Evolutionary conservation across 2,797 vertebrate species (phyloP), one percentile per base, ranked within the genome.

Genomic region (Cuculus canorus): DNA sequence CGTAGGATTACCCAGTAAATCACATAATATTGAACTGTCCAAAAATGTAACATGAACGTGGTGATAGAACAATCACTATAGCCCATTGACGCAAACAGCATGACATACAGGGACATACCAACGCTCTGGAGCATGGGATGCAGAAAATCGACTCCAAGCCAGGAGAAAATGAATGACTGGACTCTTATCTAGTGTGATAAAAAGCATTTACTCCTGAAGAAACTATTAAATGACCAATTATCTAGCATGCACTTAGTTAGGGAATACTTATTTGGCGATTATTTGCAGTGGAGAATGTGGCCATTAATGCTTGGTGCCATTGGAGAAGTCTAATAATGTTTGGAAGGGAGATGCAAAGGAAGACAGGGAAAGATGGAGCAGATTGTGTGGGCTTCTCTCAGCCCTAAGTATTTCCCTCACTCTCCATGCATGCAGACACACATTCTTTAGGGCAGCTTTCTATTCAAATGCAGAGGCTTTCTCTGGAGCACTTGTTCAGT

Each of bases 251-350:
- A 87, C 60, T 95, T 92, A 92, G 60, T 91, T 89, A 85, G 71
- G 65, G 94, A 93, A 86, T 95, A 95, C 75, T 96, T 95, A 96
- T 94, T 96, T 95, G 88, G 83, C 83, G 90, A 94, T 94, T 93
- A 92, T 90, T 95, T 89, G 75, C 57, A 86, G 57, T 75, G 75
- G 95, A 87, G 81, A 77, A 94, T 93, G 88, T 53, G 68, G 14
- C 50, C 39, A 9, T 65, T 93, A 95, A 91, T 71, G 71, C 50
- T 88, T 66, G 28, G 39, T 92, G 77, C 37, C 61, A 30, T 10
- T 84, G 77, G 50, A 81, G 61, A 87, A 95, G 90, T 59, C 54
- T 68, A 86, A 52, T 68, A 77, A 48, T 32, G 75, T 11, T 65
- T 85, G 78, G 39, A 77, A 92, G n/a, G 53, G 30, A 61, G 28